Conservation (phyloP, 2,888 invertebrate genomes). For the Melinaea marsaeus region DNA sequence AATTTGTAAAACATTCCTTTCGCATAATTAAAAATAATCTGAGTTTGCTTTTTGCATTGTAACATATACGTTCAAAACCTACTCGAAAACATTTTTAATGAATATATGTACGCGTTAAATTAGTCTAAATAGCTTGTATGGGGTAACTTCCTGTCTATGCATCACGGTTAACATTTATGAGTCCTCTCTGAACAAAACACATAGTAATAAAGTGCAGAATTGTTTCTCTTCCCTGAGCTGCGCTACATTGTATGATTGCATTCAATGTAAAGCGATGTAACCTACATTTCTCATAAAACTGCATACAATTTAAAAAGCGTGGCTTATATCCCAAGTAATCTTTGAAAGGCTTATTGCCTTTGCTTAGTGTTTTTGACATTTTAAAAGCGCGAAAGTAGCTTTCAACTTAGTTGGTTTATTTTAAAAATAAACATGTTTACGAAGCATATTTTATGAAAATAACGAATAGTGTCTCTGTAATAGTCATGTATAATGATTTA, state of each 20-base stretch:
- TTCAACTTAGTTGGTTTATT: constrained; percentile 2
- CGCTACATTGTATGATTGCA: constrained; percentile 30
- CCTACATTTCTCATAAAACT: constrained; percentile 33
- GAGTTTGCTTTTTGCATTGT: not conserved
- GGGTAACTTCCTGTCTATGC: not conserved
- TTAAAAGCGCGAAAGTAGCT: constrained; percentile 6
- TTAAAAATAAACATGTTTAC: constrained; percentile 3
- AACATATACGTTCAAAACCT: not conserved
- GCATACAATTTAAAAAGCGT: constrained; percentile 27
- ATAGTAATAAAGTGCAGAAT: constrained; percentile 20
- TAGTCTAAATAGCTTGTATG: not conserved
- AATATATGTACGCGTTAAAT: not conserved
- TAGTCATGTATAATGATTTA: not conserved
- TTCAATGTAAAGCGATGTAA: constrained; percentile 30
- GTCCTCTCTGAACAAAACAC: constrained; percentile 18
- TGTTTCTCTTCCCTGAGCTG: constrained; percentile 29
- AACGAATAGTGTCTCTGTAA: not conserved
- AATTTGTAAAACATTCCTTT: too few species aligned
- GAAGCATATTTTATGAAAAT: not conserved
- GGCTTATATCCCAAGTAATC: constrained; percentile 20
- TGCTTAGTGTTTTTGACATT: constrained; percentile 21
- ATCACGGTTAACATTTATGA: not conserved
- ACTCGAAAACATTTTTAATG: not conserved
- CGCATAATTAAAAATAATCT: too few species aligned
- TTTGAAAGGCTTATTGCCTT: constrained; percentile 23